Conservation (phyloP, 2,797 vertebrate genomes). For the Labroides dimidiatus region DNA sequence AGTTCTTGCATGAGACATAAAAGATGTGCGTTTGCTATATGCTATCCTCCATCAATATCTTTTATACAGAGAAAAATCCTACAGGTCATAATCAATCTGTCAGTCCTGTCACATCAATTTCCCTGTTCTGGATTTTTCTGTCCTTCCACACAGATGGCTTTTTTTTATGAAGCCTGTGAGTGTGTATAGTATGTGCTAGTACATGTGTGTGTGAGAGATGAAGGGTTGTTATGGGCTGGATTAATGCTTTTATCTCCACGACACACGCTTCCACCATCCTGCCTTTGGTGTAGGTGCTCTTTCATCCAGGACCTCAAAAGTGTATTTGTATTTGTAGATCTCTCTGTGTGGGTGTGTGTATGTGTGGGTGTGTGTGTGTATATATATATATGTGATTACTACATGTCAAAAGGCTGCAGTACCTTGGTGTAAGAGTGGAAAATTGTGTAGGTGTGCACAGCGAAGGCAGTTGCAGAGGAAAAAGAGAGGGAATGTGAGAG, state of each 20-base stretch:
- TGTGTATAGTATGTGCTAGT: not conserved
- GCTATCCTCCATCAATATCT: conserved; percentile 39
- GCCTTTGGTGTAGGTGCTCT: conserved; percentile 68
- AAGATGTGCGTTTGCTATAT: not conserved
- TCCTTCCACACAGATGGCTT: conserved; percentile 14
- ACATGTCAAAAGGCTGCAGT: conserved; percentile 66
- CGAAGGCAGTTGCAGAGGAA: conserved; percentile 48
- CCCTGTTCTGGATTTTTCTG: conserved; percentile 13
- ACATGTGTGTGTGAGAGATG: conserved; percentile 21
- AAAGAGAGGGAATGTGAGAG: conserved; percentile 44
- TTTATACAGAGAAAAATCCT: conserved; percentile 15
- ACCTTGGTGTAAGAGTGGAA: conserved; percentile 46
- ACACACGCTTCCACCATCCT: conserved; percentile 37
- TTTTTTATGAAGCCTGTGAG: conserved; percentile 17
- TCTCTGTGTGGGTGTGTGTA: too few relatives aligned
- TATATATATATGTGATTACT: conserved; percentile 43
- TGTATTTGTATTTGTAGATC: conserved; percentile 5
- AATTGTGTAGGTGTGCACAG: conserved; percentile 68
- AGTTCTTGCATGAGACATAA: conserved; percentile 3
- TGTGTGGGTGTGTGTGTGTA: conserved; percentile 1
- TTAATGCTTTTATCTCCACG: conserved; percentile 68
- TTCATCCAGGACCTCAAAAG: conserved; percentile 63
- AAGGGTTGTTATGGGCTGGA: conserved; percentile 42
- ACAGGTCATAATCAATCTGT: conserved; percentile 42
- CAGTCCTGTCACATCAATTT: conserved; percentile 45